A percentile compares a stretch with the other conserved stretches of the same genome.
phyloP scores from a whole-genome alignment of 2,113 vertebrate species.

The Chinchilla lanigera region DNA sequence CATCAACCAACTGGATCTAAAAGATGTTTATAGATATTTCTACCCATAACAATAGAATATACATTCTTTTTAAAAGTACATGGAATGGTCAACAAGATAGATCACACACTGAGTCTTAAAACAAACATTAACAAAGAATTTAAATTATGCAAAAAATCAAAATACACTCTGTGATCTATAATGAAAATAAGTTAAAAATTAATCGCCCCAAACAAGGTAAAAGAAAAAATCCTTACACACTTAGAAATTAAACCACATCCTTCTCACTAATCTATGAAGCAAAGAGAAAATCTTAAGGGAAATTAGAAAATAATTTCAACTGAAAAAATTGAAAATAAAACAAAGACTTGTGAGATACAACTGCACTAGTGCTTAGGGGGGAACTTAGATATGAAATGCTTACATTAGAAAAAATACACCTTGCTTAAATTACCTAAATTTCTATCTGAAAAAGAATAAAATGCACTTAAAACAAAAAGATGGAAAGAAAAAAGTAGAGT shows the following conservation, averaged over 20 bases:
- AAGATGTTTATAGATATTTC: not conserved
- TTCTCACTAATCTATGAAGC: not conserved
- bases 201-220: not conserved
- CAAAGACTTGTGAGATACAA: not conserved
- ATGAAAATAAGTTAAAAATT: not conserved
- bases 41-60: not conserved
- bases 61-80: not conserved
- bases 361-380: not conserved
- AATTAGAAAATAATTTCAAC: not conserved
- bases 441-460: not conserved
- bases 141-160: not conserved
- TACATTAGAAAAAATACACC: not conserved
- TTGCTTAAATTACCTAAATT: not conserved
- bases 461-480: not conserved
- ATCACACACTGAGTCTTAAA: not conserved
- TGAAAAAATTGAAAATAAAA: conserved; percentile 8
- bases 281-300: not conserved
- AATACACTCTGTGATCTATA: not conserved
- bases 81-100: not conserved
- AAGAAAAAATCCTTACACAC: not conserved
- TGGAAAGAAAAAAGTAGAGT: not conserved
- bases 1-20: not conserved
- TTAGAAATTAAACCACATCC: not conserved
- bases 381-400: not conserved
- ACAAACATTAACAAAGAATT: not conserved